Percentiles rank a stretch among this genome's conserved stretches.
These are phyloP conservation scores for Trichacis sp. DNA, from an alignment of 2,888 invertebrate genomes.

Conservation along the genomic window DNA sequence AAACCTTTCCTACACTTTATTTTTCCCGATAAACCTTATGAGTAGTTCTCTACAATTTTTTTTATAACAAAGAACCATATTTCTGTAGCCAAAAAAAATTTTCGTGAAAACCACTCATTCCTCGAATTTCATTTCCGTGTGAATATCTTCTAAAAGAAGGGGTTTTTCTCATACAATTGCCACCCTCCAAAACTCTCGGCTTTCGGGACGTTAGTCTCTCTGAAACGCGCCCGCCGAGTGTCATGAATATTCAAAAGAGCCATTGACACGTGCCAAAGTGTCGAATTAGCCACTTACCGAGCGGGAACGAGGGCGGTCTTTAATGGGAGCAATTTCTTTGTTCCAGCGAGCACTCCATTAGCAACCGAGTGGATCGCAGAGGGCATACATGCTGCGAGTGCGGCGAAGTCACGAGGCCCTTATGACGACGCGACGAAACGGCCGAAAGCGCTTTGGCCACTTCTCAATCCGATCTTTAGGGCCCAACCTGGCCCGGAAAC, in stretches of 20 bases:
- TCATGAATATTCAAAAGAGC: slow-evolving; percentile 2
- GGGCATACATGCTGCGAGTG: slow-evolving; percentile 62
- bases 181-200: background rate
- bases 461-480: slow-evolving; percentile 62
- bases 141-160: too few relatives aligned
- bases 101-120: too few relatives aligned
- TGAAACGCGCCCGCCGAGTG: background rate
- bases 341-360: slow-evolving; percentile 79
- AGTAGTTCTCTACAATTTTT: too few relatives aligned
- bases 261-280: slow-evolving; percentile 4
- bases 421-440: slow-evolving; percentile 68
- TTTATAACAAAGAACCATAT: too few relatives aligned
- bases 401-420: slow-evolving; percentile 65
- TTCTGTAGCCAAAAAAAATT: too few relatives aligned
- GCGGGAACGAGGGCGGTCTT: slow-evolving; percentile 7
- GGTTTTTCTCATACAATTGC: too few relatives aligned
- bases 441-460: slow-evolving; percentile 65
- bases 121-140: too few relatives aligned
- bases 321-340: slow-evolving; percentile 42
- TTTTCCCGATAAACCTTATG: too few relatives aligned
- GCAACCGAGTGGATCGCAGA: slow-evolving; percentile 75
- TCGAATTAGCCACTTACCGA: slow-evolving; percentile 1
- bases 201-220: background rate
- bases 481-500: too few relatives aligned
- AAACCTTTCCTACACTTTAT: too few relatives aligned